Evolutionary conservation across 2,888 invertebrate species (phyloP).

Genomic region (Morpho achilles): DNA sequence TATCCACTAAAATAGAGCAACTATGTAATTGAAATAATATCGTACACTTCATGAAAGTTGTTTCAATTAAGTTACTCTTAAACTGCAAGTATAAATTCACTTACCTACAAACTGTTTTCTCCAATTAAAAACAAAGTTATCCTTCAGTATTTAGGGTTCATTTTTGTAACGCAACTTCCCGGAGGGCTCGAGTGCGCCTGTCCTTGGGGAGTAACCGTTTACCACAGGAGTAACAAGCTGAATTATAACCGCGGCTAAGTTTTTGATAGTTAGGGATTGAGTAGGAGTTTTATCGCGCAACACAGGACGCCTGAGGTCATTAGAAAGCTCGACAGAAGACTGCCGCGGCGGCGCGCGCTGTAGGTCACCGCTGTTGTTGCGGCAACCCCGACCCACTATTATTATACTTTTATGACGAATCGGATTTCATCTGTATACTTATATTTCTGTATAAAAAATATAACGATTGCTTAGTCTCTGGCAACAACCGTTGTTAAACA

Average conservation of each 20-base stretch:
- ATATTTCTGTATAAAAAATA: conserved; percentile 36
- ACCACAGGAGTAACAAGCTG: conserved; percentile 54
- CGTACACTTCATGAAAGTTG: no score
- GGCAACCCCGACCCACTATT: conserved; percentile 76
- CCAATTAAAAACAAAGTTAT: conserved; percentile 66
- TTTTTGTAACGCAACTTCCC: conserved; percentile 47
- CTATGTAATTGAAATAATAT: no score
- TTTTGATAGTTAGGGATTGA: conserved; percentile 49
- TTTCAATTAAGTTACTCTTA: neutral
- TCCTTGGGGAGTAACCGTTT: conserved; percentile 44
- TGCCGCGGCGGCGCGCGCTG: conserved; percentile 75
- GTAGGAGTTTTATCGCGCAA: conserved; percentile 56
- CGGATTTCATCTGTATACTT: conserved; percentile 65
- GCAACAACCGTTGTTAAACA: neutral
- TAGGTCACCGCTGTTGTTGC: conserved; percentile 74
- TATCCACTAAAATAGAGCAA: no score
- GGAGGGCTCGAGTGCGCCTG: conserved; percentile 52
- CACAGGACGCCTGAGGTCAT: conserved; percentile 75
- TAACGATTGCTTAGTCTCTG: neutral
- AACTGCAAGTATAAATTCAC: conserved; percentile 31
- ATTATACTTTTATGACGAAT: conserved; percentile 79
- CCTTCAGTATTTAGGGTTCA: conserved; percentile 59
- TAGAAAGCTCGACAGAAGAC: conserved; percentile 75
- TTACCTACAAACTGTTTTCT: conserved; percentile 42
- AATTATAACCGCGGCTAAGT: conserved; percentile 51